phyloP scores from a whole-genome alignment of 1,140 invertebrate species.

The Saccostrea cuccullata region DNA sequence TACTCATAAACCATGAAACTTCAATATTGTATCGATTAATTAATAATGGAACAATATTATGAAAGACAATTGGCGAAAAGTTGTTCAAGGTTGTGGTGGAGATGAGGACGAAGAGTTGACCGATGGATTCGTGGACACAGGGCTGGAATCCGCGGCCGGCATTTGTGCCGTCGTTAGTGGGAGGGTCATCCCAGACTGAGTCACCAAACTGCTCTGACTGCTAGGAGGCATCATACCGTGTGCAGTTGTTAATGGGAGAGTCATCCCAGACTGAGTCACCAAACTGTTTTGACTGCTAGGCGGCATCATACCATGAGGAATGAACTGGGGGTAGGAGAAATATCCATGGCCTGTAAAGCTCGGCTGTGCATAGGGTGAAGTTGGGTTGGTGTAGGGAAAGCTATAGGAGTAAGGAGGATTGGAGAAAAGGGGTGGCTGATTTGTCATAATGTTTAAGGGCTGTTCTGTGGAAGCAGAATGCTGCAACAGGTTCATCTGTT shows the following conservation, averaged over 20 bases:
- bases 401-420: constrained; percentile 21
- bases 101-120: constrained; percentile 28
- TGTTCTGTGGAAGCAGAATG: not conserved
- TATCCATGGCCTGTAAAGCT: constrained; percentile 31
- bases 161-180: not conserved
- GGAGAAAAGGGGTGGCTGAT: constrained; percentile 34
- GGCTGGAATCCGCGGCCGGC: constrained; percentile 15
- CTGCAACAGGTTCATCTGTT: constrained; percentile 42
- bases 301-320: constrained; percentile 19
- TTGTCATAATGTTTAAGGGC: constrained; percentile 38
- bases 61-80: constrained; percentile 46
- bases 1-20: constrained; percentile 32
- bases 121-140: constrained; percentile 23
- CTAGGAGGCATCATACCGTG: not conserved
- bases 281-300: constrained; percentile 14
- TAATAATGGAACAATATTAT: constrained; percentile 41
- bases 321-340: constrained; percentile 25
- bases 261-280: not conserved
- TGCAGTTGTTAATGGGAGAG: not conserved
- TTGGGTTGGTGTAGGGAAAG: constrained; percentile 30
- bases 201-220: constrained; percentile 14
- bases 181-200: not conserved
- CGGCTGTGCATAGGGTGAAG: constrained; percentile 31
- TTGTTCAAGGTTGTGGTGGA: constrained; percentile 34
- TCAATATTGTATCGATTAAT: constrained; percentile 11